phyloP scores from a whole-genome alignment of 2,888 invertebrate genomes.

The Eristalis intricaria region DNA sequence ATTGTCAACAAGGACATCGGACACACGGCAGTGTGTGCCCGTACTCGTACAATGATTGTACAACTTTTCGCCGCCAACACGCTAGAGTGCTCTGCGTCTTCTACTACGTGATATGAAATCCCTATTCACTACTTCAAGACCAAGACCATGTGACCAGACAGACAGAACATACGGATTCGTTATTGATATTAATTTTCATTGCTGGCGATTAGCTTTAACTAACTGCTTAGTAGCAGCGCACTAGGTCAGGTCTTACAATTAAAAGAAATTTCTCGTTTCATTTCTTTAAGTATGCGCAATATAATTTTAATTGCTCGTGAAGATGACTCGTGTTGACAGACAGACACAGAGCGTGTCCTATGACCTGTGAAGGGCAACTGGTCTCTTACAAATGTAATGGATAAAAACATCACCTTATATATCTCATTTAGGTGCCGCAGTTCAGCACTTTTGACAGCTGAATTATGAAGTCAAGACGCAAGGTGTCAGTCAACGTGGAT shows the following conservation, averaged over 20 bases:
- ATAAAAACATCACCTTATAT: not conserved
- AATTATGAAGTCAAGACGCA: not conserved
- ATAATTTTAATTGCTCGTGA: slow-evolving; percentile 21
- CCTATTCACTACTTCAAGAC: slow-evolving; percentile 47
- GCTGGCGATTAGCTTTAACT: slow-evolving; percentile 18
- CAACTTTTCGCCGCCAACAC: slow-evolving; percentile 20
- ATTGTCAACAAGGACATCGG: slow-evolving; percentile 57
- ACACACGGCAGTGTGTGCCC: not conserved
- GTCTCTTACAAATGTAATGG: not conserved
- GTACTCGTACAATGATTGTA: slow-evolving; percentile 13
- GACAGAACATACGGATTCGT: slow-evolving; percentile 3
- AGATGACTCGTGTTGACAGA: not conserved
- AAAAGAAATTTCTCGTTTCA: slow-evolving; percentile 20
- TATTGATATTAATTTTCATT: slow-evolving; percentile 62
- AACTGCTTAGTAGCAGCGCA: slow-evolving; percentile 15
- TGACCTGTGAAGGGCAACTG: slow-evolving; percentile 22
- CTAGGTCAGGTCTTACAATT: slow-evolving; percentile 31
- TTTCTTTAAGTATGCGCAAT: slow-evolving; percentile 12
- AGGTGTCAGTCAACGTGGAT: not conserved
- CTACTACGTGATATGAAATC: slow-evolving; percentile 58
- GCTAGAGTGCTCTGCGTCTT: not conserved
- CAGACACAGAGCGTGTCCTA: slow-evolving; percentile 3
- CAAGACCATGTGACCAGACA: slow-evolving; percentile 48
- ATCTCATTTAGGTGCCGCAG: not conserved
- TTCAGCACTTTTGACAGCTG: not conserved